Percentiles rank a stretch among this genome's conserved stretches.
These are phyloP conservation scores for Alouatta palliata DNA, from an alignment of 2,113 vertebrate genomes.

Conservation along the genomic window DNA sequence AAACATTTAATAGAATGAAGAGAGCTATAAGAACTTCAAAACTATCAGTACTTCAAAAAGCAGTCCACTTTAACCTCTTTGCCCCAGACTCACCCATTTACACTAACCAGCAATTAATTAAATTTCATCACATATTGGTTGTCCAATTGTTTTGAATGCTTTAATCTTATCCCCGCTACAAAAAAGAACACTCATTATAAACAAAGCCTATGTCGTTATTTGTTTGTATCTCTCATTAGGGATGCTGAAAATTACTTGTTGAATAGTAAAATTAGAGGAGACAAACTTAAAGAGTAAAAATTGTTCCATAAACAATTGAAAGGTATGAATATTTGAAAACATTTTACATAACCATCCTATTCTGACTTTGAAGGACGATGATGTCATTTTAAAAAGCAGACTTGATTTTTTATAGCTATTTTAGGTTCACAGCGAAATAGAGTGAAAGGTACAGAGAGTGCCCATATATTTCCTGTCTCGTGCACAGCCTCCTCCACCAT, in stretches of 20 bases:
- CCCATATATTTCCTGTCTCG: not conserved
- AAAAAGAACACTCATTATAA: not conserved
- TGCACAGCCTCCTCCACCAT: not conserved
- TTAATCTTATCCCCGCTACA: not conserved
- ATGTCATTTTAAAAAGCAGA: not conserved
- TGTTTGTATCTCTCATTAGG: not conserved
- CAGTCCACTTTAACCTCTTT: not conserved
- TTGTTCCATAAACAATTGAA: not conserved
- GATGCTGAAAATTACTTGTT: not conserved
- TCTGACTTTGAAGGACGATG: not conserved
- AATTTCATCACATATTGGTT: not conserved
- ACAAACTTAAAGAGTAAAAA: not conserved
- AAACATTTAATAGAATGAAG: not conserved
- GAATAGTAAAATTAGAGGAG: not conserved
- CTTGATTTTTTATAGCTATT: not conserved
- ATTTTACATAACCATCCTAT: not conserved
- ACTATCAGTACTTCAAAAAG: not conserved
- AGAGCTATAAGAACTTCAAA: not conserved
- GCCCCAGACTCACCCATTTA: not conserved
- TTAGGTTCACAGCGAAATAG: not conserved
- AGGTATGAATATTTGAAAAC: not conserved
- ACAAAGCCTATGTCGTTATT: not conserved
- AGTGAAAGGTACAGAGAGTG: not conserved
- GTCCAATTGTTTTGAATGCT: not conserved
- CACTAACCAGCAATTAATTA: not conserved